Evolutionary conservation across 2,888 invertebrate species (phyloP), one percentile per base, ranked within the genome.

Genomic region (Lithodes maja): DNA sequence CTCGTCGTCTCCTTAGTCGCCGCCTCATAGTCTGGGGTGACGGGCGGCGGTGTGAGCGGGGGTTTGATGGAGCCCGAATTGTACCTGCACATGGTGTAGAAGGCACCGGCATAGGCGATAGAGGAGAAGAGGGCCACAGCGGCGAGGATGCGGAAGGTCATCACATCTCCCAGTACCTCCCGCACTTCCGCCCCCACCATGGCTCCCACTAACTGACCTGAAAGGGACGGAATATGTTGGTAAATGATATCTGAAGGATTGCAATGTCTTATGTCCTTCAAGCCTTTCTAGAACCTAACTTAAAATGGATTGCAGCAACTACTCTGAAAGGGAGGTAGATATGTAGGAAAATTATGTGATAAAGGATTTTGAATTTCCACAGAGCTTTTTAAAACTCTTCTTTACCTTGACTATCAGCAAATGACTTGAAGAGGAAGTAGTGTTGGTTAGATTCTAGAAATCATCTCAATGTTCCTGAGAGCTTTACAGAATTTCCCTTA

Each of bases 161-260:
- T 54, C 15, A 55, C 52, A 53, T 87, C 83, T 9, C 87, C 87
- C 3, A 78, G 49, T 2, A 2, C 49, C 9, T 83, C 78, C 53
- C 83, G 77, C 2, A 87, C 50, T 50, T 78, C 78, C 3, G 83
- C 54, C 0, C 87, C 87, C 3, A 83, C 53, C 7, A 9, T 33
- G 7, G 83, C 50, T 12, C 87, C 87, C 15, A 87, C 2, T 12
- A 78, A 54, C 50, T 78, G 61, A n/a, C 87, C 87, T 87, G 17
- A 33, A 3, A 9, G 33, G 33, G 3, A n/a, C 2, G n/a, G 12
- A 17, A 9, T 69, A 3, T 69, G 3, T 69, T n/a, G 2, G n/a
- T 69, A 33, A 82, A 53, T 2, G n/a, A 54, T 7, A 82, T 2
- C 2, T 17, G 3, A 33, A 69, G 50, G n/a, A 52, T 33, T 33